Conservation (phyloP, 2,888 invertebrate species). For the Neoscelio sp. region DNA sequence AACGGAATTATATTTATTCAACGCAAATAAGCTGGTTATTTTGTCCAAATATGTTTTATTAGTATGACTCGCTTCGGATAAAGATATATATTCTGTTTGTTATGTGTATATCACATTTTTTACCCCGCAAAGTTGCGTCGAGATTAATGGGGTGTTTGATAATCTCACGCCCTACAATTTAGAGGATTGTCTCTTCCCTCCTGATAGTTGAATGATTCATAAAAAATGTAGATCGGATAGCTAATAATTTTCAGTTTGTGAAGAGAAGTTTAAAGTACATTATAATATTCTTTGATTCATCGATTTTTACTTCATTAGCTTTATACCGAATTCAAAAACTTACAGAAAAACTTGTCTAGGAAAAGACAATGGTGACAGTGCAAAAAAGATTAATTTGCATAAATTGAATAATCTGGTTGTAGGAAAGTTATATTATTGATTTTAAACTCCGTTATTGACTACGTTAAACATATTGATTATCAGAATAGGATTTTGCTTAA, state of each 20-base stretch:
- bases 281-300: slow-evolving; percentile 21
- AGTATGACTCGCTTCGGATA: neutral
- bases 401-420: slow-evolving; percentile 40
- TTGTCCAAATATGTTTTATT: slow-evolving; percentile 13
- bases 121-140: slow-evolving; percentile 5
- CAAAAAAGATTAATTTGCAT: slow-evolving; percentile 31
- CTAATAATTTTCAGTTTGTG: slow-evolving; percentile 7
- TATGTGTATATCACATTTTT: slow-evolving; percentile 27
- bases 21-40: slow-evolving; percentile 1
- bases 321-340: slow-evolving; percentile 32
- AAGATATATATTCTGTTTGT: slow-evolving; percentile 6
- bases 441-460: too few relatives aligned
- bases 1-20: neutral
- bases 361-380: slow-evolving; percentile 20
- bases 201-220: neutral
- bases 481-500: too few relatives aligned
- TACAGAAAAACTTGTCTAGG: slow-evolving; percentile 18
- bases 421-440: slow-evolving; percentile 41
- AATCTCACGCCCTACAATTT: slow-evolving; percentile 29
- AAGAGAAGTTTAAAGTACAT: slow-evolving; percentile 13
- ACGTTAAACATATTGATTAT: too few relatives aligned
- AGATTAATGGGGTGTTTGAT: slow-evolving; percentile 39
- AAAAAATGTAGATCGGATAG: slow-evolving; percentile 25
- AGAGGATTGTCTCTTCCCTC: slow-evolving; percentile 3
- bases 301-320: slow-evolving; percentile 36